phyloP scores from a whole-genome alignment of 2,888 invertebrate genomes.

The Dioctria linearis region DNA sequence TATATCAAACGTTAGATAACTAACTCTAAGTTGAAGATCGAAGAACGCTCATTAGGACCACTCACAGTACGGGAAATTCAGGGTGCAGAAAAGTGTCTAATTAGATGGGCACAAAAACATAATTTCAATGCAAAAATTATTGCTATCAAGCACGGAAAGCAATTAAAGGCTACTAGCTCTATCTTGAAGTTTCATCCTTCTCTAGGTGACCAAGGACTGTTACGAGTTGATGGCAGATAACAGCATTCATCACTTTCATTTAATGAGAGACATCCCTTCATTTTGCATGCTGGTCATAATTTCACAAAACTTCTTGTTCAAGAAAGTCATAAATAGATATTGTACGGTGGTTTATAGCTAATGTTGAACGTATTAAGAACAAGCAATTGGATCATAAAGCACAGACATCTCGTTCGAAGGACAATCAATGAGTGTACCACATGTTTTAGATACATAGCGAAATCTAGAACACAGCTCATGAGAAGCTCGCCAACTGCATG shows the following conservation, averaged over 20 bases:
- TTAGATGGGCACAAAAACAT: neutral
- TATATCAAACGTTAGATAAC: neutral
- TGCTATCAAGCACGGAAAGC: neutral
- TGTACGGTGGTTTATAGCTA: conserved; percentile 59
- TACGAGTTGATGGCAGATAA: conserved; percentile 3
- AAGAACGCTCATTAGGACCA: neutral
- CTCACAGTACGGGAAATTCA: neutral
- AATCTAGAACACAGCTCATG: conserved; percentile 59
- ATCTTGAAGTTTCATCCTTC: neutral
- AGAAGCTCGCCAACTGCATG: conserved; percentile 61
- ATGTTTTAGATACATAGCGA: conserved; percentile 48
- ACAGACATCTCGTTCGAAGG: conserved; percentile 40
- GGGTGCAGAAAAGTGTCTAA: neutral
- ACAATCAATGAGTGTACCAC: conserved; percentile 55
- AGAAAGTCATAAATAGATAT: conserved; percentile 50
- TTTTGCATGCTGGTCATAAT: conserved; percentile 57
- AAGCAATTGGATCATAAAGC: conserved; percentile 60
- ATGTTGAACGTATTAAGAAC: conserved; percentile 55
- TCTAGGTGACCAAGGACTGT: conserved; percentile 53
- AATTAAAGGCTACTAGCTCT: neutral
- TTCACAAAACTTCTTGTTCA: conserved; percentile 8
- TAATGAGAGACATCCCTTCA: conserved; percentile 42
- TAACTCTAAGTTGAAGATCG: neutral
- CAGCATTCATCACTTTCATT: conserved; percentile 5
- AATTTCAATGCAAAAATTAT: neutral